phyloP scores from a whole-genome alignment of 2,113 vertebrate genomes.

The Hydropotes inermis region DNA sequence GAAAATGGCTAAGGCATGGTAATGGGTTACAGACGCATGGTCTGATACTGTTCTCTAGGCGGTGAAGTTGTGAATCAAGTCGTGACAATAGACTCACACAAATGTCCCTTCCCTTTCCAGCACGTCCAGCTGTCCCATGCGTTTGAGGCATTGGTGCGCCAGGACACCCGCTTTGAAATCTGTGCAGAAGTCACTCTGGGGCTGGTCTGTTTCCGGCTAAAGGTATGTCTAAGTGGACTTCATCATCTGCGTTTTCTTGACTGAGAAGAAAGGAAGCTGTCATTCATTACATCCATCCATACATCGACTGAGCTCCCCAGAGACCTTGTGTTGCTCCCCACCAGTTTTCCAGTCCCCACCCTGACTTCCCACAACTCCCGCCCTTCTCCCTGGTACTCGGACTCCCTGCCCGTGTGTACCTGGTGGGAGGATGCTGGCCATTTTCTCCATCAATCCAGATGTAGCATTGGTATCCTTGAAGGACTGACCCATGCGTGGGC shows the following conservation, averaged over 20 bases:
- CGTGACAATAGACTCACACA: background rate
- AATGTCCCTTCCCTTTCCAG: conserved; percentile 76
- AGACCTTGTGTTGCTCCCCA: too few species aligned
- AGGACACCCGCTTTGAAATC: conserved; percentile 93
- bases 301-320: fast-evolving
- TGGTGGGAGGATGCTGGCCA: too few species aligned
- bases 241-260: background rate
- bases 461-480: background rate
- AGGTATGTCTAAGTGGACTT: conserved; percentile 83
- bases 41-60: background rate
- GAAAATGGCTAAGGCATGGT: background rate
- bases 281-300: fast-evolving
- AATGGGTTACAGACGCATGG: fast-evolving
- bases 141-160: conserved; percentile 89
- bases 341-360: background rate
- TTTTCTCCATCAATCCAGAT: background rate
- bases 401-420: too few species aligned
- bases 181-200: conserved; percentile 91
- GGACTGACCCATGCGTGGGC: fast-evolving
- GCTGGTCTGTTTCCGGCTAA: conserved; percentile 96
- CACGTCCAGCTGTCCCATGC: conserved; percentile 91
- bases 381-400: fast-evolving
- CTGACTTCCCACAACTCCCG: fast-evolving
- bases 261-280: fast-evolving
- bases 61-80: too few species aligned